Base-by-base conservation (phyloP, 2,797 vertebrate species). In the Scleropages formosus region DNA sequence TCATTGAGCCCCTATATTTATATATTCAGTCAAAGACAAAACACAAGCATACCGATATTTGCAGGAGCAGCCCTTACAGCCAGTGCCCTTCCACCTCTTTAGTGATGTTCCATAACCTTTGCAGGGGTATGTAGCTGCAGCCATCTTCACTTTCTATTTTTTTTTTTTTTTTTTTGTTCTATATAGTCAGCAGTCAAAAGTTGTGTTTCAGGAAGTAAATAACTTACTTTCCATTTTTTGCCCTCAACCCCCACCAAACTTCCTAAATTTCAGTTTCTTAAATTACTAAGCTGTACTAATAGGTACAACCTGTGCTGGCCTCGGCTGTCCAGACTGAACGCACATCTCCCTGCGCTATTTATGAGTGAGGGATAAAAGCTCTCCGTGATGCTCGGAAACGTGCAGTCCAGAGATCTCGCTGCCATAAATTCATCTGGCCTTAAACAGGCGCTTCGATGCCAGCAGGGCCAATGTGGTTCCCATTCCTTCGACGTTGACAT, bases 281-380 rank as follows among this genome's bases (percentile, higher is more conserved):
- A 87, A 87, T 93, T 92, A 92, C 92, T 91, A 93, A 92, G 90
- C 91, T 87, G 80, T 86, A 81, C 84, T 93, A 93, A 93, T 93
- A 89, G 87, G 87, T 93, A 88, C 90, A 93, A 92, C 89, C 90
- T 93, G 92, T 84, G 84, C 81, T 51, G 82, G 78, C 83, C 26
- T 20, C 26, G 44, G 16, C 77, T 79, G 83, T 87, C 20, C 75
- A 73, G 78, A 78, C 47, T 73, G 72, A 77, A 77, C 46, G 70
- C 75, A 68, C 83, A 76, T 77, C 72, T 82, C 85, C 75, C 81
- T 80, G 75, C 76, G 82, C 87, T 88, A 74, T 87, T 86, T 79
- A 73, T 81, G 16, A 44, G 66, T 24, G 27, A 64, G 63, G 79
- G 83, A 87, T 87, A 81, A 68, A 80, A 73, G 80, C 80, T 87